phyloP scores from a whole-genome alignment of 2,113 vertebrate genomes.

The Phaethornis superciliosus region DNA sequence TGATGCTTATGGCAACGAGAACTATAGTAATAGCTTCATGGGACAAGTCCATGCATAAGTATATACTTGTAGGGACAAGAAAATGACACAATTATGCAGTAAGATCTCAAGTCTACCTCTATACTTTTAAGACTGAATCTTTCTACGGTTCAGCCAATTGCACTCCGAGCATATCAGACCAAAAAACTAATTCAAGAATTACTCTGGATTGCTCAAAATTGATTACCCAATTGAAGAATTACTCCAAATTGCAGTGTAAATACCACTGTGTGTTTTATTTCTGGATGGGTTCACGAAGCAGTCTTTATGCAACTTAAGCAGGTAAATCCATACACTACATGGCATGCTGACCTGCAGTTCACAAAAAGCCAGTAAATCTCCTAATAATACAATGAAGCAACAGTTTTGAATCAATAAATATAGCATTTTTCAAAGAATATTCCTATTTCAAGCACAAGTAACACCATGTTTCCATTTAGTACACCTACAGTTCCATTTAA shows the following conservation, averaged over 20 bases:
- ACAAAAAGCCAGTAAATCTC: background rate
- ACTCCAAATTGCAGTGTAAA: background rate
- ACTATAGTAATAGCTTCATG: background rate
- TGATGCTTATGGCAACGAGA: background rate
- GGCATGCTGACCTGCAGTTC: background rate
- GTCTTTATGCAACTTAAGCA: background rate
- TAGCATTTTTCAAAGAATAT: background rate
- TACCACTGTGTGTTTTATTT: background rate
- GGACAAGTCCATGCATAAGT: background rate
- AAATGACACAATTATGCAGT: background rate
- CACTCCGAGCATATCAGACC: background rate
- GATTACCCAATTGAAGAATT: background rate
- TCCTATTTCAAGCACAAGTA: background rate
- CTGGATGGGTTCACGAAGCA: background rate
- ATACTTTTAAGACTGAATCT: background rate
- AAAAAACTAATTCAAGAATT: background rate
- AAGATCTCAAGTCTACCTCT: background rate
- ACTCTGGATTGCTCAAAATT: background rate
- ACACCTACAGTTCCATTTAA: background rate
- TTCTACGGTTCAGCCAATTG: background rate
- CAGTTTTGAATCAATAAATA: background rate
- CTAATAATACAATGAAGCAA: background rate
- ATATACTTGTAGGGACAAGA: background rate
- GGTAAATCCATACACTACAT: background rate
- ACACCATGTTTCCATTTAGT: rapidly evolving